Evolutionary conservation across 2,888 invertebrate species (phyloP).

Genomic region (Papilio gigon): DNA sequence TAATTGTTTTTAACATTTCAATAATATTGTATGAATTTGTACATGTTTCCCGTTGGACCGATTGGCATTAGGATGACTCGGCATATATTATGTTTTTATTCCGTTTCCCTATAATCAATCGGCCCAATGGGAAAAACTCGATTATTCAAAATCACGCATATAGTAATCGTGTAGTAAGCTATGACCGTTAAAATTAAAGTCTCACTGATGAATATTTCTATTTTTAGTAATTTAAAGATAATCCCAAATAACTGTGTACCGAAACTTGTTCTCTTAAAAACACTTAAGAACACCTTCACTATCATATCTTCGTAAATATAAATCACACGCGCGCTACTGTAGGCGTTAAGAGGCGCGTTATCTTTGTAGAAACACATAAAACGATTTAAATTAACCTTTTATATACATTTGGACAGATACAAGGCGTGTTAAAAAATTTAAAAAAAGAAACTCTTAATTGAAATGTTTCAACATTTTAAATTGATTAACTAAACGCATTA

Average conservation of each 20-base stretch:
- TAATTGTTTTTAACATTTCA: too few species aligned
- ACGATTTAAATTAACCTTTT: slow-evolving; percentile 15
- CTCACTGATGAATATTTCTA: neutral
- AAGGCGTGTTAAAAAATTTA: slow-evolving; percentile 5
- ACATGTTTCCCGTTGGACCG: too few species aligned
- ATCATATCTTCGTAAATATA: slow-evolving; percentile 18
- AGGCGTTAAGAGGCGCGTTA: slow-evolving; percentile 20
- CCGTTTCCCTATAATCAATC: too few species aligned
- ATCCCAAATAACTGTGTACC: neutral
- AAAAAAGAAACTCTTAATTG: slow-evolving; percentile 5
- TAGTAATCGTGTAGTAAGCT: neutral
- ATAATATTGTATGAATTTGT: too few species aligned
- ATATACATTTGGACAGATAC: slow-evolving; percentile 17
- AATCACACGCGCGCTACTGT: slow-evolving; percentile 27
- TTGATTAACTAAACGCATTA: neutral
- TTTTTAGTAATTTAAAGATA: slow-evolving; percentile 5
- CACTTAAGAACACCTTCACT: slow-evolving; percentile 21
- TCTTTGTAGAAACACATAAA: slow-evolving; percentile 30
- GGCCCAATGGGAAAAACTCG: too few species aligned
- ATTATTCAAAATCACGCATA: too few species aligned
- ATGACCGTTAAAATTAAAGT: neutral
- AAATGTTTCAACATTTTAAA: neutral
- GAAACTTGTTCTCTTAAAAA: slow-evolving; percentile 7
- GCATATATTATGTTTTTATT: too few species aligned
- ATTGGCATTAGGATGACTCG: too few species aligned